phyloP scores from a whole-genome alignment of 2,888 invertebrate species.

The Axea sp. region DNA sequence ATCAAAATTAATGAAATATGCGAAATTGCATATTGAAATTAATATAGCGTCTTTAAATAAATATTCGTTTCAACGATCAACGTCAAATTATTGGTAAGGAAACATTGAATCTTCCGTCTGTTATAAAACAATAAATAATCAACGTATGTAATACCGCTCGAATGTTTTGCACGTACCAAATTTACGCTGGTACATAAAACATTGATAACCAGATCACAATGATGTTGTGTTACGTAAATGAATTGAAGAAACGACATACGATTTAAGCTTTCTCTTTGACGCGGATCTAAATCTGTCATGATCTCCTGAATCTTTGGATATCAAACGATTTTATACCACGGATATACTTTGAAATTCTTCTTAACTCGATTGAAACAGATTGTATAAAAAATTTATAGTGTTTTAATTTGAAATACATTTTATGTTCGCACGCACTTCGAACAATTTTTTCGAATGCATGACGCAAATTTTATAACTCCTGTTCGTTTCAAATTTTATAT shows the following conservation, averaged over 20 bases:
- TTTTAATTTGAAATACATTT: no score
- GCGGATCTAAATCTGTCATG: conserved; percentile 11
- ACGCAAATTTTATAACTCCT: no score
- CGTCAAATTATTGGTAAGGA: conserved; percentile 11
- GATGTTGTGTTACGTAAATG: conserved; percentile 17
- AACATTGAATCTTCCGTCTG: conserved; percentile 16
- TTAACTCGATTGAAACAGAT: no score
- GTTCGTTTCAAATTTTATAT: no score
- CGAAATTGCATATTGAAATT: conserved; percentile 26
- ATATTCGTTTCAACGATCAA: conserved; percentile 34
- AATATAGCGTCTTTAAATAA: conserved; percentile 27
- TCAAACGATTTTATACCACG: conserved; percentile 6
- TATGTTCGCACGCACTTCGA: no score
- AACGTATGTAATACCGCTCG: conserved; percentile 13
- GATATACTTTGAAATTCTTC: no score
- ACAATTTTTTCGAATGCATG: no score
- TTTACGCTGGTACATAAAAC: conserved; percentile 29
- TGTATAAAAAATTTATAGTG: background rate
- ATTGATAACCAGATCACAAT: conserved; percentile 34
- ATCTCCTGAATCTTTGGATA: conserved; percentile 21
- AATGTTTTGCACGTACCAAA: conserved; percentile 28
- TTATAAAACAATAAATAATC: conserved; percentile 18
- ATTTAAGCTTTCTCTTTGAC: conserved; percentile 3
- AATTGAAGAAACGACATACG: conserved; percentile 21
- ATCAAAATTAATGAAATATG: conserved; percentile 19